Evolutionary conservation across 2,888 invertebrate genomes (phyloP).

Genomic region (Zygothrica quintamaculata): DNA sequence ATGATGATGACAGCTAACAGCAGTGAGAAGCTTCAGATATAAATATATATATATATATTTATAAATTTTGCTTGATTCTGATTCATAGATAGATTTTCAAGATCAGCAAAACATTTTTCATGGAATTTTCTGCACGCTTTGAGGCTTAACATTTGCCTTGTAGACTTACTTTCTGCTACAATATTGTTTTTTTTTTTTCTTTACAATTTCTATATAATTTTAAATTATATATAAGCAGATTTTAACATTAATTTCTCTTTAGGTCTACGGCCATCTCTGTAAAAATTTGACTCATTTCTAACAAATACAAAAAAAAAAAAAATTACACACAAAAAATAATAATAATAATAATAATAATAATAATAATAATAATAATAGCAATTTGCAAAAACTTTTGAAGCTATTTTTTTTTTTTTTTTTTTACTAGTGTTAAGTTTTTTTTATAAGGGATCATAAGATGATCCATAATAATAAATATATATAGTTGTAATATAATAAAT

Average conservation of each 20-base stretch:
- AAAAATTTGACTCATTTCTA: conserved; percentile 67
- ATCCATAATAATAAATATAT: conserved; percentile 34
- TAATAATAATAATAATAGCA: too few species aligned
- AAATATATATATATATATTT: too few species aligned
- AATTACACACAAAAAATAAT: conserved; percentile 10
- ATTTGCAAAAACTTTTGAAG: conserved; percentile 67
- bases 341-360: too few species aligned
- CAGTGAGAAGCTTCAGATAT: conserved; percentile 42
- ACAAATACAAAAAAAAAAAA: neutral
- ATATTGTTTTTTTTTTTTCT: conserved; percentile 1
- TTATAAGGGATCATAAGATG: too few species aligned
- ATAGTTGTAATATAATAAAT: conserved; percentile 24
- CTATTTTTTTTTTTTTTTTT: conserved; percentile 63
- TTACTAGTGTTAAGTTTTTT: conserved; percentile 44
- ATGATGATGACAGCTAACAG: conserved; percentile 29
- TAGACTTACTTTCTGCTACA: conserved; percentile 10
- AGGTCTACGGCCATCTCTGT: conserved; percentile 22
- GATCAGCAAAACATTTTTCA: too few species aligned
- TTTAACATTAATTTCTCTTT: neutral
- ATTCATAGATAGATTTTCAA: too few species aligned
- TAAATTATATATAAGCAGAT: conserved; percentile 65
- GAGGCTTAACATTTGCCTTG: too few species aligned
- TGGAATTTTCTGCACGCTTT: too few species aligned
- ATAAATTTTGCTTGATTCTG: too few species aligned
- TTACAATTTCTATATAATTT: conserved; percentile 69